Evolutionary conservation across 2,113 vertebrate genomes (phyloP).

Genomic region (Ascaphus truei): DNA sequence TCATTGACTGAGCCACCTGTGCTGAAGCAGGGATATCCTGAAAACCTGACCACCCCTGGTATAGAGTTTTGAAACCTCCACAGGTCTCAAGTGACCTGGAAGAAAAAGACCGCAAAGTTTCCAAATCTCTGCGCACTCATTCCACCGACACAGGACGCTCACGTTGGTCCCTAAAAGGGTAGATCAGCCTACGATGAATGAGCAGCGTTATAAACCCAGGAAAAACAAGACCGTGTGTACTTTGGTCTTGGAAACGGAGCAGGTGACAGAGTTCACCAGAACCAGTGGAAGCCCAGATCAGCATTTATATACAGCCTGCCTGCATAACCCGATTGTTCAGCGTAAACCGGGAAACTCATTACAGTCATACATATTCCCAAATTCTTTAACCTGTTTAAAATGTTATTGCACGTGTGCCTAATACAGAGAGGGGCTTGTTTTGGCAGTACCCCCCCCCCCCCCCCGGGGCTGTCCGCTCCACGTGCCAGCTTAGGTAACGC

Average conservation of each 20-base stretch:
- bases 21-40: too few relatives aligned
- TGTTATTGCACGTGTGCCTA: conserved; percentile 28
- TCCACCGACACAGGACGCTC: too few relatives aligned
- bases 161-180: too few relatives aligned
- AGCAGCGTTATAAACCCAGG: too few relatives aligned
- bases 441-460: too few relatives aligned
- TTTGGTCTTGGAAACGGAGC: not conserved
- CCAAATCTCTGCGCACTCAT: too few relatives aligned
- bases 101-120: too few relatives aligned
- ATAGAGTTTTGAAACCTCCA: too few relatives aligned
- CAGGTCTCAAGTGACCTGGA: too few relatives aligned
- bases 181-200: too few relatives aligned
- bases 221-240: not conserved
- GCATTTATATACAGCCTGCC: not conserved
- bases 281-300: not conserved
- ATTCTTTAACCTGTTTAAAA: conserved; percentile 25
- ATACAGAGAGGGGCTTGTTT: conserved; percentile 23
- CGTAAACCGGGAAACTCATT: not conserved
- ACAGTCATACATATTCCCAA: not conserved
- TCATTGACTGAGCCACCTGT: too few relatives aligned
- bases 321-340: conserved; percentile 6
- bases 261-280: not conserved
- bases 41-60: too few relatives aligned
- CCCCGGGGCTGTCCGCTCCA: conserved; percentile 13
- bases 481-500: conserved; percentile 20